phyloP scores from a whole-genome alignment of 2,113 vertebrate genomes.

The Ceuthmochares aereus region DNA sequence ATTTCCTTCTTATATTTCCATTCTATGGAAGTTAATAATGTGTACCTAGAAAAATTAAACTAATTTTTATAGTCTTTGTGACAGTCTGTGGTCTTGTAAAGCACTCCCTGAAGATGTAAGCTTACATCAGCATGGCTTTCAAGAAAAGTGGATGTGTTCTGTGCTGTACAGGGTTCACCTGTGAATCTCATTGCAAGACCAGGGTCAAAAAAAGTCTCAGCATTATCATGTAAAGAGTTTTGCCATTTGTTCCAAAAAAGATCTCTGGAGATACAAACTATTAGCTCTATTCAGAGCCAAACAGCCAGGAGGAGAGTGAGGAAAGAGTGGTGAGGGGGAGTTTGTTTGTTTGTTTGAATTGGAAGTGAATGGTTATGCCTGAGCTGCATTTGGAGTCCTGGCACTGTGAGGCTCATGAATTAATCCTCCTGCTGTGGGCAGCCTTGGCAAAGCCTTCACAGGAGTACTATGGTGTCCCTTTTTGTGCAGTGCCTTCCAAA shows the following conservation, averaged over 20 bases:
- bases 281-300: background rate
- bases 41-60: background rate
- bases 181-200: background rate
- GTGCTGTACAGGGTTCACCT: background rate
- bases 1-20: background rate
- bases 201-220: background rate
- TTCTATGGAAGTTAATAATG: background rate
- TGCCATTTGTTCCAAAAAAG: background rate
- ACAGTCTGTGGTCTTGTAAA: background rate
- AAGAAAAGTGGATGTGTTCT: fast-evolving
- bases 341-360: conserved; percentile 24
- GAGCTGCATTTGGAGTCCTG: background rate
- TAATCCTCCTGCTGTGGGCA: conserved; percentile 45
- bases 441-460: conserved; percentile 23
- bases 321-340: background rate
- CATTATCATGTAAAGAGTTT: background rate
- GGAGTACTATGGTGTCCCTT: background rate
- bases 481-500: conserved; percentile 8
- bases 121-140: background rate
- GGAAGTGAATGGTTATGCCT: conserved; percentile 1
- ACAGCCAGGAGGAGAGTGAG: background rate
- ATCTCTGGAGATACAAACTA: background rate
- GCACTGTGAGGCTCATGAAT: background rate
- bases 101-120: background rate
- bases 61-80: background rate